A percentile compares a stretch with the other conserved stretches of the same genome.
phyloP scores from a whole-genome alignment of 1,140 invertebrate genomes.

The Diprion similis region DNA sequence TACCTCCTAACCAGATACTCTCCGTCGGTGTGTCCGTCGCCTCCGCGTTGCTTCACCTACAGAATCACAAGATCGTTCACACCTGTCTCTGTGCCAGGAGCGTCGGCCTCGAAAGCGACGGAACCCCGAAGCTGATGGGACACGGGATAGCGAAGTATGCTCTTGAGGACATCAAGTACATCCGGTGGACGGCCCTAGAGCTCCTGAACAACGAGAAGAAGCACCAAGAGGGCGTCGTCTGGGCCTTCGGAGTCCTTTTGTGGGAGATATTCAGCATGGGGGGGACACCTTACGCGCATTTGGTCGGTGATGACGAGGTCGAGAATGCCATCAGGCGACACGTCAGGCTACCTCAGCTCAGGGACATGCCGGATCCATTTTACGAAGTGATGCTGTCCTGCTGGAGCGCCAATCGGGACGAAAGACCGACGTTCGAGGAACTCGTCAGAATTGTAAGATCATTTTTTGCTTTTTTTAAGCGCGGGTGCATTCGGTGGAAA shows the following conservation, averaged over 20 bases:
- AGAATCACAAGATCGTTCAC: conserved; percentile 70
- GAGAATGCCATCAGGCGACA: conserved; percentile 72
- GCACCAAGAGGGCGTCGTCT: conserved; percentile 77
- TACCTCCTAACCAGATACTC: conserved; percentile 68
- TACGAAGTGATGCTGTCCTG: conserved; percentile 85
- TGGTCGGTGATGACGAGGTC: conserved; percentile 71
- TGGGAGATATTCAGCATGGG: conserved; percentile 88
- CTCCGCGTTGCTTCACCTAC: conserved; percentile 56
- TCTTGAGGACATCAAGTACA: conserved; percentile 66
- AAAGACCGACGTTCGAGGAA: conserved; percentile 74
- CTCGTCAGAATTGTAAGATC: conserved; percentile 58
- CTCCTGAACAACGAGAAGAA: conserved; percentile 72
- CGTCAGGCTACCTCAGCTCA: conserved; percentile 73
- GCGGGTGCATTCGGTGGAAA: background rate
- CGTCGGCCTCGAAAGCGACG: conserved; percentile 68
- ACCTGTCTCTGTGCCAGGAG: conserved; percentile 76
- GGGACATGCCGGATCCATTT: conserved; percentile 76
- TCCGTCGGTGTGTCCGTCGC: conserved; percentile 68
- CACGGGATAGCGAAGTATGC: conserved; percentile 71
- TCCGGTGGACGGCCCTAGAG: conserved; percentile 80
- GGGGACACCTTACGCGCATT: conserved; percentile 77
- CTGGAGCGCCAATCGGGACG: conserved; percentile 83
- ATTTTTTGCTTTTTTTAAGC: background rate
- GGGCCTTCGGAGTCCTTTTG: conserved; percentile 81
- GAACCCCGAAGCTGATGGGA: conserved; percentile 74